These are phyloP conservation scores for Microvelia longipes DNA, from an alignment of 1,140 invertebrate genomes.

Conservation along the genomic window DNA sequence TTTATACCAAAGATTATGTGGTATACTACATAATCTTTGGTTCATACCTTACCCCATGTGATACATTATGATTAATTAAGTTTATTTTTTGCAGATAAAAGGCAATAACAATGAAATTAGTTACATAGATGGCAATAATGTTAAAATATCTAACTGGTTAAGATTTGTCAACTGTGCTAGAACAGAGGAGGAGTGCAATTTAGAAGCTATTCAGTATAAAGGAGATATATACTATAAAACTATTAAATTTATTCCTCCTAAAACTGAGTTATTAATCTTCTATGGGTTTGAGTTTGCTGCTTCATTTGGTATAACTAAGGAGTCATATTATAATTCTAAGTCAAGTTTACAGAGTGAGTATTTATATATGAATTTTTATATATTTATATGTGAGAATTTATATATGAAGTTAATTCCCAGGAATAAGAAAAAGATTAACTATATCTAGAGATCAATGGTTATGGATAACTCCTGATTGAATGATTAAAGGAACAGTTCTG, in stretches of 20 bases:
- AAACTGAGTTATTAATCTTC: conserved; percentile 39
- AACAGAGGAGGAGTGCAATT: conserved; percentile 36
- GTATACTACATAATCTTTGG: too few relatives aligned
- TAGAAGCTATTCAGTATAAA: conserved; percentile 39
- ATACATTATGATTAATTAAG: too few relatives aligned
- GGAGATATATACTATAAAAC: conserved; percentile 41
- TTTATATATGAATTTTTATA: not conserved
- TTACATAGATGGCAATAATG: not conserved
- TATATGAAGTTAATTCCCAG: not conserved
- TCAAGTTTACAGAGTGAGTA: not conserved
- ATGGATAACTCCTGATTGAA: too few relatives aligned
- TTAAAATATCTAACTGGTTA: conserved; percentile 34
- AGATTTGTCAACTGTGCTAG: conserved; percentile 42
- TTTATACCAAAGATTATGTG: too few relatives aligned
- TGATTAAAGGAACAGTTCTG: too few relatives aligned
- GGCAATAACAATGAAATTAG: too few relatives aligned
- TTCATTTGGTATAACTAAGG: conserved; percentile 25
- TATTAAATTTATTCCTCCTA: conserved; percentile 31
- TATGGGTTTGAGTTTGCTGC: conserved; percentile 35
- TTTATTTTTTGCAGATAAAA: too few relatives aligned
- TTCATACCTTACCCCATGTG: too few relatives aligned
- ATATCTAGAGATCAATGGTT: too few relatives aligned
- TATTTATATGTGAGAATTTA: not conserved
- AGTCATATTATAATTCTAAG: not conserved
- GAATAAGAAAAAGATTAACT: not conserved